Conservation (phyloP, 2,797 vertebrate species). For the Triplophysa bombifrons region DNA sequence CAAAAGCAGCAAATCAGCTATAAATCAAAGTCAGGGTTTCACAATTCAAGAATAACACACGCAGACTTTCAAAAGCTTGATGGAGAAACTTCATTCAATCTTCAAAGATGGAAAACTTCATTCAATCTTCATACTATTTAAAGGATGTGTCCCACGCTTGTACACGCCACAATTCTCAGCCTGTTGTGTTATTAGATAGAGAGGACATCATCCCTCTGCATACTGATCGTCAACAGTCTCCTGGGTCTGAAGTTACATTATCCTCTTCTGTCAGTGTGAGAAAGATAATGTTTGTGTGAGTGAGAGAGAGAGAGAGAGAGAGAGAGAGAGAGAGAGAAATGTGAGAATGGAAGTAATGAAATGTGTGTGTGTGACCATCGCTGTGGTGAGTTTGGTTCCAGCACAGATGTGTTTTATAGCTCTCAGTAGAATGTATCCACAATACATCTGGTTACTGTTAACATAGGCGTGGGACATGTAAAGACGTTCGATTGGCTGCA, state of each 20-base stretch:
- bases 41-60: constrained; percentile 8
- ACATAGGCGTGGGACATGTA: constrained; percentile 5
- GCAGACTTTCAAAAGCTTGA: neutral
- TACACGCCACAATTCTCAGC: neutral
- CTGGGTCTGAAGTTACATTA: constrained; percentile 28
- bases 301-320: constrained; percentile 34
- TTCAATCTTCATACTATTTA: neutral
- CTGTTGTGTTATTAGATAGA: neutral
- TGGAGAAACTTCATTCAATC: neutral
- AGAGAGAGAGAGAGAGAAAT: constrained; percentile 29
- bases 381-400: constrained; percentile 21
- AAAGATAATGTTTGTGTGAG: constrained; percentile 22
- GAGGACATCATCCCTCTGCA: neutral
- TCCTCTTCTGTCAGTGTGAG: constrained; percentile 37
- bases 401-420: constrained; percentile 45
- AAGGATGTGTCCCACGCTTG: constrained; percentile 4
- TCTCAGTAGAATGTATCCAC: constrained; percentile 16
- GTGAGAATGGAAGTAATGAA: constrained; percentile 13
- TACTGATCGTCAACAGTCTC: constrained; percentile 18
- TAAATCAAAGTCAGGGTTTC: constrained; percentile 24
- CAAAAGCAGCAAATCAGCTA: neutral
- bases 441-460: constrained; percentile 46
- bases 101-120: constrained; percentile 2
- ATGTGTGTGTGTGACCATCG: constrained; percentile 17
- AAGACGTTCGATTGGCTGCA: constrained; percentile 28